phyloP scores from a whole-genome alignment of 2,113 vertebrate genomes.

The Hystrix brachyura region DNA sequence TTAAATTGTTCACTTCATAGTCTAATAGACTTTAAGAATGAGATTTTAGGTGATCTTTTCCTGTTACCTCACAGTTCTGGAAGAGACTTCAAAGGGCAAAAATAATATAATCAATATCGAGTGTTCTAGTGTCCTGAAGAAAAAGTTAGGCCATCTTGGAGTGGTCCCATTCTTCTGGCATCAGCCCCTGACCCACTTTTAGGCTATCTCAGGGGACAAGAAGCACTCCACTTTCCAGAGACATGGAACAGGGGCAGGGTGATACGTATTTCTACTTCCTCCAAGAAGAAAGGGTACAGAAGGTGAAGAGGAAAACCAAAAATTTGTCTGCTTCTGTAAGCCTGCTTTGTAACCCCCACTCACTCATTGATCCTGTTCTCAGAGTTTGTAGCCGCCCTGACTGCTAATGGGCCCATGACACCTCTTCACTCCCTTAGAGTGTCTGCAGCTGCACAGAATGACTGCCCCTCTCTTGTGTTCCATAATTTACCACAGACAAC shows the following conservation, averaged over 20 bases:
- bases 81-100: not conserved
- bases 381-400: too few species aligned
- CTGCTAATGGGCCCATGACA: too few species aligned
- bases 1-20: not conserved
- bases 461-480: too few species aligned
- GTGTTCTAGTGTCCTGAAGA: not conserved
- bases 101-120: not conserved
- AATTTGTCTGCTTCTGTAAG: too few species aligned
- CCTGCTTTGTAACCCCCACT: too few species aligned
- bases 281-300: not conserved
- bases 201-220: not conserved
- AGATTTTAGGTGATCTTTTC: not conserved
- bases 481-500: too few species aligned
- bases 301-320: too few species aligned
- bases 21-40: not conserved
- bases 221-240: not conserved
- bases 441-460: too few species aligned
- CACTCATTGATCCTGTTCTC: too few species aligned
- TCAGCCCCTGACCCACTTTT: not conserved
- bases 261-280: not conserved
- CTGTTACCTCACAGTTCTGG: not conserved
- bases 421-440: too few species aligned
- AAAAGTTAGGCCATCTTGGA: not conserved
- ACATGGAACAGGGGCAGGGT: not conserved
- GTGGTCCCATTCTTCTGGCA: not conserved